A percentile compares a stretch with the other conserved stretches of the same genome.
Conservation (phyloP, 2,113 vertebrate species). For the Mormoops blainvillei region DNA sequence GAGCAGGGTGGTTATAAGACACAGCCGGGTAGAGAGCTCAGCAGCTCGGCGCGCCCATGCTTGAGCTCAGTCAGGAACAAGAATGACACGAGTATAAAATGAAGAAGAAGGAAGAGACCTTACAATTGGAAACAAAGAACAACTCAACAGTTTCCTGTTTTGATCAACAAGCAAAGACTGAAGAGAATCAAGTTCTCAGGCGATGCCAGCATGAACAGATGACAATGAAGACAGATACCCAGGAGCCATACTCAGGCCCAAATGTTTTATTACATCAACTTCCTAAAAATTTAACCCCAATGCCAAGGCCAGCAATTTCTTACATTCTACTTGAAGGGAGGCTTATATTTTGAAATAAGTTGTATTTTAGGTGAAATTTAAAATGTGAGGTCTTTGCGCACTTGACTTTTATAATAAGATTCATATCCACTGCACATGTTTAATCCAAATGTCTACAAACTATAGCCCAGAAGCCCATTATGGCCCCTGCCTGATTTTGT, state of each 20-base stretch:
- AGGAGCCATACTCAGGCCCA: neutral
- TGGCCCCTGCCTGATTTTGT: neutral
- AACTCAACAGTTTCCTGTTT: neutral
- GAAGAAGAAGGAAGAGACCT: neutral
- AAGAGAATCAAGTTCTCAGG: neutral
- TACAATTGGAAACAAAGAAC: neutral
- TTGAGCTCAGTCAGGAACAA: neutral
- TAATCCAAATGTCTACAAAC: neutral
- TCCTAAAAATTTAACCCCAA: neutral
- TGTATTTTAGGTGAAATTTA: neutral
- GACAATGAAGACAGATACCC: neutral
- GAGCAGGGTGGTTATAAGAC: accelerated
- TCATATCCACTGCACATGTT: neutral
- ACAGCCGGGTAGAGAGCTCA: neutral
- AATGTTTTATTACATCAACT: neutral
- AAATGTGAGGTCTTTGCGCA: neutral
- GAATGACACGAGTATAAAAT: neutral
- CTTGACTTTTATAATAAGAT: neutral
- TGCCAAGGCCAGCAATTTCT: neutral
- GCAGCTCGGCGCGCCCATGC: neutral
- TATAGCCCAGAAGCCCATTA: neutral
- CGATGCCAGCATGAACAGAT: neutral
- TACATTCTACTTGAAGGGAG: neutral
- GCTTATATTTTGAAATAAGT: neutral
- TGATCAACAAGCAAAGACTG: neutral